phyloP scores from a whole-genome alignment of 1,140 invertebrate species.

The Planococcus citri region DNA sequence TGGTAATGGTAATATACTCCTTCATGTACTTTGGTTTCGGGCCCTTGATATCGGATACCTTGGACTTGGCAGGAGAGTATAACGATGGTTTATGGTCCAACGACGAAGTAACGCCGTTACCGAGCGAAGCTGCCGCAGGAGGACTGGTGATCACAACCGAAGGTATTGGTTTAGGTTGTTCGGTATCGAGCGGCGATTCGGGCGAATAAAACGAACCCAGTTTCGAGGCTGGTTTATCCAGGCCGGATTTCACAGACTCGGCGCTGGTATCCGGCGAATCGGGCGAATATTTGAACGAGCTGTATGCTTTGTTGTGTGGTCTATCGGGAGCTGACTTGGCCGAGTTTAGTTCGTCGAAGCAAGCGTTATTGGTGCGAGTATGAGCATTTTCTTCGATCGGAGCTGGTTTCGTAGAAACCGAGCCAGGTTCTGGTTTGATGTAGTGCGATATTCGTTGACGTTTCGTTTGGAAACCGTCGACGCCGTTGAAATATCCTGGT shows the following conservation, averaged over 20 bases:
- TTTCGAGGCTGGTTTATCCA: neutral
- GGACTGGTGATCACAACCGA: neutral
- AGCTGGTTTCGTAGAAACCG: neutral
- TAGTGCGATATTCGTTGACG: conserved; percentile 70
- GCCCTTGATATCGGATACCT: neutral
- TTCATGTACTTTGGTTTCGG: conserved; percentile 36
- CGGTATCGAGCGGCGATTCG: neutral
- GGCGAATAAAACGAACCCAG: neutral
- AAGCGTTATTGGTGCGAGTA: neutral
- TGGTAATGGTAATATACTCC: conserved; percentile 63
- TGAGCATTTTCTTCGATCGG: neutral
- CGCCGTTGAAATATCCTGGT: conserved; percentile 44
- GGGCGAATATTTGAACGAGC: conserved; percentile 28
- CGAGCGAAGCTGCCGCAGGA: conserved; percentile 7
- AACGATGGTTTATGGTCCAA: conserved; percentile 19
- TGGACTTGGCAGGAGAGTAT: neutral
- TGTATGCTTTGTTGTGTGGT: neutral
- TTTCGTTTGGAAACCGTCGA: conserved; percentile 54
- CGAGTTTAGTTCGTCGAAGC: neutral
- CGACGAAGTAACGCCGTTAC: conserved; percentile 15
- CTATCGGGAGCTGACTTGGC: neutral
- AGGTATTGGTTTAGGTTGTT: neutral
- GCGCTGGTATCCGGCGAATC: conserved; percentile 27
- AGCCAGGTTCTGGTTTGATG: conserved; percentile 27
- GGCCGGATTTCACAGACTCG: neutral